Evolutionary conservation across 2,113 vertebrate species (phyloP).

Genomic region (Colaptes auratus): DNA sequence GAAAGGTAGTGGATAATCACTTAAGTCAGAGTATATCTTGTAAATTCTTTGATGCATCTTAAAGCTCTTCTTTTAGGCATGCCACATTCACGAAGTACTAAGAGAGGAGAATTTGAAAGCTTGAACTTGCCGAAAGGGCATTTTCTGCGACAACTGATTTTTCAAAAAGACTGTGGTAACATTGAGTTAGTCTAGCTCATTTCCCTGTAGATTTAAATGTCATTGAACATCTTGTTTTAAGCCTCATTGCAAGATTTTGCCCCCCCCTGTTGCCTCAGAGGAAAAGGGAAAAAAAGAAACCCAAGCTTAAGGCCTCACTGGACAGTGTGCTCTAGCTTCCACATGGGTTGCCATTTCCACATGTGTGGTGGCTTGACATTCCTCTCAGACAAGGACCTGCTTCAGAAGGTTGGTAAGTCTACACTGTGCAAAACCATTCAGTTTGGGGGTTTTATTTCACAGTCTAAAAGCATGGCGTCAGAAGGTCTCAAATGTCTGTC

Average conservation of each 20-base stretch:
- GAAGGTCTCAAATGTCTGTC: neutral
- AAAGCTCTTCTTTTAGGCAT: neutral
- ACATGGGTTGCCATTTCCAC: neutral
- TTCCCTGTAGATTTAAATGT: neutral
- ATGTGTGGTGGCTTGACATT: no score
- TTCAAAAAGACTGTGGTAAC: neutral
- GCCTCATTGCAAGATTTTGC: neutral
- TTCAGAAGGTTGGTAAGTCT: neutral
- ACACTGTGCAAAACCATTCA: neutral
- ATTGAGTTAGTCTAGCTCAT: neutral
- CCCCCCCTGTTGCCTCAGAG: neutral
- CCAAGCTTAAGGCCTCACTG: neutral
- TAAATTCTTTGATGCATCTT: neutral
- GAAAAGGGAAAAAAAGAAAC: neutral
- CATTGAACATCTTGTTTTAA: neutral
- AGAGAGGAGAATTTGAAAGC: neutral
- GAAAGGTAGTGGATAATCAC: neutral
- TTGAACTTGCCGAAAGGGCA: neutral
- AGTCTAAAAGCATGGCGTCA: neutral
- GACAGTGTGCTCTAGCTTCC: neutral
- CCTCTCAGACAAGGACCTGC: neutral
- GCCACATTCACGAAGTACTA: neutral
- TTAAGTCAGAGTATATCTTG: neutral
- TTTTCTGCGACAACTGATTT: neutral
- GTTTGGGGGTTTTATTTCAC: neutral